Evolutionary conservation across 1,140 invertebrate species (phyloP), one percentile per base, ranked within the genome.

Genomic region (Zophobas atratus): DNA sequence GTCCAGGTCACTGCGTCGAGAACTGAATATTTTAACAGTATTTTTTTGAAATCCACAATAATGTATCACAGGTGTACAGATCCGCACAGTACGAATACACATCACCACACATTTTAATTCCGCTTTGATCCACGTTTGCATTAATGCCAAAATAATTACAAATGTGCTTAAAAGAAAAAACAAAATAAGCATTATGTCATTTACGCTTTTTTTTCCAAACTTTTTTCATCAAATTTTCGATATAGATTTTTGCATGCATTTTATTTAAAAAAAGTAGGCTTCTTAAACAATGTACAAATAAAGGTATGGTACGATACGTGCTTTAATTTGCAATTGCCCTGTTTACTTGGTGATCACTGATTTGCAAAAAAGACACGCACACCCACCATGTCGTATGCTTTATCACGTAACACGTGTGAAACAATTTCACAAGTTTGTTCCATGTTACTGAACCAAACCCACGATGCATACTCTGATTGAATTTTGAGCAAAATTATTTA

Each of bases 381-480:
- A 38, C 1, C 20, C 6, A 63, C 57, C 49, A 51, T 51, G 49
- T 51, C 49, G 49, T 51, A 51, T 51, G 49, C 49, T 51, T 51
- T 51, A 51, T 20, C 49, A 51, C 49, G 49, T 51, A 51, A 51
- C 49, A 51, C 20, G 49, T 51, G 57, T 63, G 57, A 63, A 20
- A 63, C 57, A 63, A 63, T 41, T 63, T 41, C 39, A 63, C 57
- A 34, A 38, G 35, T 63, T 71, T 70, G 57, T 60, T 60, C 57
- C 41, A 71, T 32, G 67, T 48, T 48, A 71, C 67, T 71, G 67
- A 71, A 71, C 67, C 57, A 34, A 60, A 60, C 57, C 57, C 38
- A 51, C 35, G 34, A 60, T 60, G 57, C 33, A 60, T 60, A 60
- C 57, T 38, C 57, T 60, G 57, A 60, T 60, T 71, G 67, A 71